A percentile compares a stretch with the other conserved stretches of the same genome.
Evolutionary conservation across 1,140 invertebrate genomes (phyloP).

Genomic region (Diorhabda sublineata): DNA sequence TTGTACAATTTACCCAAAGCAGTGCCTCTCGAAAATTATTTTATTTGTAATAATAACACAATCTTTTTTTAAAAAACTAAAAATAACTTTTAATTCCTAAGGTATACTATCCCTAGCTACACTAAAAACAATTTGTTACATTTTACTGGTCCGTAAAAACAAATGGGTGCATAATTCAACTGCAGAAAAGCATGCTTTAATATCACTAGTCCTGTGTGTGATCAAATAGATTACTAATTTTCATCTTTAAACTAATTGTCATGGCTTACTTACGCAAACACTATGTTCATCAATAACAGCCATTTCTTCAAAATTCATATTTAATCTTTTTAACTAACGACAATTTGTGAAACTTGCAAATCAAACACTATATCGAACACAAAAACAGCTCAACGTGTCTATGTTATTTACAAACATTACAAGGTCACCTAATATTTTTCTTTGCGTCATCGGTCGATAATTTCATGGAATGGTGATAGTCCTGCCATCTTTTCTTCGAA

Average conservation of each 20-base stretch:
- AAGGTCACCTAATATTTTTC: constrained; percentile 28
- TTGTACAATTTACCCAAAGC: constrained; percentile 10
- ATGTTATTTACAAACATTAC: constrained; percentile 33
- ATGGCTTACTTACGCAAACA: constrained; percentile 37
- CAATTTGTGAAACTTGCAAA: constrained; percentile 12
- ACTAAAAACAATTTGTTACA: not conserved
- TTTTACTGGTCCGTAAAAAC: not conserved
- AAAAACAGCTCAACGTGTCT: constrained; percentile 32
- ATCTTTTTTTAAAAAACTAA: not conserved
- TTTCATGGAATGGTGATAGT: not conserved
- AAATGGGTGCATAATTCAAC: not conserved
- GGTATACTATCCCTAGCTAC: not conserved
- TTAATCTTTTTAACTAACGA: constrained; percentile 5
- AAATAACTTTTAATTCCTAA: not conserved
- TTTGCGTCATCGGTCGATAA: constrained; percentile 26
- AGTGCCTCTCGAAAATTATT: constrained; percentile 15
- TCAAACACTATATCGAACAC: constrained; percentile 11
- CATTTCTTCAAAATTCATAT: constrained; percentile 45
- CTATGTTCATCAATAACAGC: constrained; percentile 42
- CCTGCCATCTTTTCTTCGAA: too few species aligned
- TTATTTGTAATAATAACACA: not conserved
- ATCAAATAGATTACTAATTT: constrained; percentile 2
- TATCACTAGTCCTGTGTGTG: not conserved
- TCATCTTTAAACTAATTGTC: constrained; percentile 21
- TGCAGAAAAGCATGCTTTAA: not conserved